Conservation (phyloP, 2,888 invertebrate genomes). For the Rhagonycha lutea region DNA sequence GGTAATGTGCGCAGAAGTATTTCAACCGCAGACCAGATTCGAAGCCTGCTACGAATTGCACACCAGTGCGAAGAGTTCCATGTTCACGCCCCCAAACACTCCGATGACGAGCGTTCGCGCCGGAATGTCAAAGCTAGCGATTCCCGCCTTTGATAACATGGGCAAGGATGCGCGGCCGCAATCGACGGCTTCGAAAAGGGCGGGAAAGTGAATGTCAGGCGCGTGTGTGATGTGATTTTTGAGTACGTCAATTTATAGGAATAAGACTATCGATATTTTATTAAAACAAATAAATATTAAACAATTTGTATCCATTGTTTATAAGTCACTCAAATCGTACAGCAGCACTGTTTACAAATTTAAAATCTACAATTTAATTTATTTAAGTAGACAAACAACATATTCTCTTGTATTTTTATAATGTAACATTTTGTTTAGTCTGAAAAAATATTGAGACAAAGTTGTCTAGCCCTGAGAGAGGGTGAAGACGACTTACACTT, state of each 20-base stretch:
- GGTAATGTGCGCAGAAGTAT: neutral
- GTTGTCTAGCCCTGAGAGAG: constrained; percentile 15
- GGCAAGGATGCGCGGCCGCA: neutral
- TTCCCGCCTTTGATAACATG: neutral
- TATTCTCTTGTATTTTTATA: constrained; percentile 39
- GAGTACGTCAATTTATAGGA: constrained; percentile 4
- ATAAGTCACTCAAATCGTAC: constrained; percentile 55
- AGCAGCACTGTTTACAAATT: constrained; percentile 53
- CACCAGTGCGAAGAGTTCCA: neutral
- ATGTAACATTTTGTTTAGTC: constrained; percentile 38
- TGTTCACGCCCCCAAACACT: neutral
- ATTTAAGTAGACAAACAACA: constrained; percentile 47
- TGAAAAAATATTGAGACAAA: constrained; percentile 50
- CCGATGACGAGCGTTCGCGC: neutral
- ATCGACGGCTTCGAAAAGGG: neutral
- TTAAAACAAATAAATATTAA: constrained; percentile 49
- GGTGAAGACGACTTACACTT: neutral
- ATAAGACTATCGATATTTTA: constrained; percentile 7
- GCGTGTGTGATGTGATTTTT: neutral
- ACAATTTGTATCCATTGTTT: constrained; percentile 55
- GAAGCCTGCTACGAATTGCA: neutral
- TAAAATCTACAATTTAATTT: constrained; percentile 48
- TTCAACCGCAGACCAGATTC: neutral
- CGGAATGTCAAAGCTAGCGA: neutral
- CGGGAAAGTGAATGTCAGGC: neutral